phyloP scores from a whole-genome alignment of 2,113 vertebrate species.

The Forbesichthys agassizii region DNA sequence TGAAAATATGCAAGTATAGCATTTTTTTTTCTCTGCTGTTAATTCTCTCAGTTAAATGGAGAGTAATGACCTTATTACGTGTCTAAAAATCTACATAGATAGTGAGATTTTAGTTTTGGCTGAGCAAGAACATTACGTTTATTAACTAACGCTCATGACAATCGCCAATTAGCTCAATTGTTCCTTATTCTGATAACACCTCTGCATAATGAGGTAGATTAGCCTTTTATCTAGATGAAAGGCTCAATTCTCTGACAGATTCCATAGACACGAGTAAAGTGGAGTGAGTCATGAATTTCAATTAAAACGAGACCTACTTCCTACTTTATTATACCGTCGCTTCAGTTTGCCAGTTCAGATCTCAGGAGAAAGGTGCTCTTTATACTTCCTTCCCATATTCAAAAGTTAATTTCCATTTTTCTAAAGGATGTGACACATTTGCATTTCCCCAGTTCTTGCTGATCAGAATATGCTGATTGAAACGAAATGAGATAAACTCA shows the following conservation, averaged over 20 bases:
- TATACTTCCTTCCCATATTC: constrained; percentile 62
- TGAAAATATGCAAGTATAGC: background rate
- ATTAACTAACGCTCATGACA: constrained; percentile 72
- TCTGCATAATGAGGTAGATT: constrained; percentile 80
- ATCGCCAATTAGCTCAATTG: constrained; percentile 79
- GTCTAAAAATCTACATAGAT: no score
- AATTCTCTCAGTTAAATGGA: no score
- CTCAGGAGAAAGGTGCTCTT: constrained; percentile 64
- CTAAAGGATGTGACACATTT: constrained; percentile 72
- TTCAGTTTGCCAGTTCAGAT: constrained; percentile 69
- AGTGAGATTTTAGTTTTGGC: constrained; percentile 37
- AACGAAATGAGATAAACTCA: constrained; percentile 76
- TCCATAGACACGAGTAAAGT: constrained; percentile 74
- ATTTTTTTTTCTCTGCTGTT: no score
- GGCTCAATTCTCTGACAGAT: constrained; percentile 76
- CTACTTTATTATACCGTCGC: constrained; percentile 73
- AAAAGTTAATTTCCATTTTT: constrained; percentile 76
- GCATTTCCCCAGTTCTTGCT: constrained; percentile 70
- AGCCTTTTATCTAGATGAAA: constrained; percentile 83
- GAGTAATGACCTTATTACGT: no score
- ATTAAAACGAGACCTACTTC: constrained; percentile 79
- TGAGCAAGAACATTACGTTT: constrained; percentile 60
- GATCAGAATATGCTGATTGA: constrained; percentile 79
- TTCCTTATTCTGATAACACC: constrained; percentile 77
- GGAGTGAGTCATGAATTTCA: constrained; percentile 79